Evolutionary conservation across 2,888 invertebrate genomes (phyloP).

Genomic region (Meteorus cinctellus): DNA sequence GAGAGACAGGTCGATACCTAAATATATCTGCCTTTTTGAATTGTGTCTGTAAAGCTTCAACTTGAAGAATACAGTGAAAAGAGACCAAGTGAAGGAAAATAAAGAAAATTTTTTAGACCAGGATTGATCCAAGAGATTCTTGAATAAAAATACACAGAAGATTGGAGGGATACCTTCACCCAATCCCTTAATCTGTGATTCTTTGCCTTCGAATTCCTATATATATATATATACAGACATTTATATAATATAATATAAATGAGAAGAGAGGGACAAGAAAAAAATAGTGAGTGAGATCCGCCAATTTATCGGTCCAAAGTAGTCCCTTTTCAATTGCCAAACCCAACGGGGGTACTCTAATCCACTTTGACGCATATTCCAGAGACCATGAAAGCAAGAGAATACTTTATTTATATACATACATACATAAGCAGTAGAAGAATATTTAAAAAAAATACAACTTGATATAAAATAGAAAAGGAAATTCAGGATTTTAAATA

Average conservation of each 20-base stretch:
- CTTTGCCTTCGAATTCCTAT: conserved; percentile 52
- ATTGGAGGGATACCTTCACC: conserved; percentile 12
- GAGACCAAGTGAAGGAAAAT: conserved; percentile 7
- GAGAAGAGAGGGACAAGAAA: not conserved
- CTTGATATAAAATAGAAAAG: not conserved
- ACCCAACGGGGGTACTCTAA: conserved; percentile 50
- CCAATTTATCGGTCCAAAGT: conserved; percentile 62
- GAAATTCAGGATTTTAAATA: conserved; percentile 20
- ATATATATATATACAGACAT: conserved; percentile 6
- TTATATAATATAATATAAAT: not conserved
- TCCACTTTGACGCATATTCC: conserved; percentile 60
- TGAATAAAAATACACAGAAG: conserved; percentile 22
- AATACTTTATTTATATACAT: not conserved
- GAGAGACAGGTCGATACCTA: conserved; percentile 33
- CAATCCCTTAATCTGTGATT: conserved; percentile 66
- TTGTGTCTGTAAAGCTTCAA: conserved; percentile 24
- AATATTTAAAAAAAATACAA: not conserved
- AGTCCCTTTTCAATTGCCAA: conserved; percentile 56
- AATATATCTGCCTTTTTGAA: conserved; percentile 58
- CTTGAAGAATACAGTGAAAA: not conserved
- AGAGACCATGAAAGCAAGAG: not conserved
- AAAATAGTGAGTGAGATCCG: conserved; percentile 39
- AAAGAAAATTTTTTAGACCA: not conserved
- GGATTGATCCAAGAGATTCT: conserved; percentile 7
- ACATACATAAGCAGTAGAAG: not conserved